Percentiles rank a stretch among this genome's conserved stretches.
Conservation (phyloP, 2,113 vertebrate genomes). For the Sinocyclocheilus maitianheensis region DNA sequence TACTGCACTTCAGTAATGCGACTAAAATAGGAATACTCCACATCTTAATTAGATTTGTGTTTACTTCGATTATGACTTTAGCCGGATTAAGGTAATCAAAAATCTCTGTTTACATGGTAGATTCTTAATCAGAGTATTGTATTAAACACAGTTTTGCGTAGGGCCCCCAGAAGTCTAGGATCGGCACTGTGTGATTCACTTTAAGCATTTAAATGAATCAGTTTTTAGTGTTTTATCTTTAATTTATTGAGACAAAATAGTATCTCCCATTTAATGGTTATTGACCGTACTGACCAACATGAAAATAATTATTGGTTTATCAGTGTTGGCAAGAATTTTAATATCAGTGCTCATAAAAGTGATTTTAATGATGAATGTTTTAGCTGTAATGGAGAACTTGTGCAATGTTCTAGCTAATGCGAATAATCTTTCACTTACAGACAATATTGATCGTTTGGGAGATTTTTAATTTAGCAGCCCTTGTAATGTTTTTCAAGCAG, state of each 20-base stretch:
- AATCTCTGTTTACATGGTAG: too few species aligned
- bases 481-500: not conserved
- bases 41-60: too few species aligned
- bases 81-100: too few species aligned
- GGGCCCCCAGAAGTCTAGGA: too few species aligned
- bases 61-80: too few species aligned
- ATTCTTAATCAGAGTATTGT: too few species aligned
- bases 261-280: not conserved
- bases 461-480: constrained; percentile 5
- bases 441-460: not conserved
- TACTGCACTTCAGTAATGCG: too few species aligned
- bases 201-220: not conserved
- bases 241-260: not conserved
- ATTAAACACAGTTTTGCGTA: too few species aligned
- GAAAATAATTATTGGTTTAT: not conserved
- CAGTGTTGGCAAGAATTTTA: not conserved
- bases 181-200: not conserved
- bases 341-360: constrained; percentile 19
- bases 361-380: constrained; percentile 16
- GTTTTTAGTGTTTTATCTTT: not conserved
- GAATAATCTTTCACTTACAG: constrained; percentile 7
- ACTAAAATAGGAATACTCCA: too few species aligned
- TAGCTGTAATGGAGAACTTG: constrained; percentile 25
- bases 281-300: not conserved
- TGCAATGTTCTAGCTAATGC: constrained; percentile 19